These are phyloP conservation scores for Mnemiopsis leidyi DNA, from an alignment of 37 sponge, comb jelly and placozoan genomes.

Conservation along the genomic window DNA sequence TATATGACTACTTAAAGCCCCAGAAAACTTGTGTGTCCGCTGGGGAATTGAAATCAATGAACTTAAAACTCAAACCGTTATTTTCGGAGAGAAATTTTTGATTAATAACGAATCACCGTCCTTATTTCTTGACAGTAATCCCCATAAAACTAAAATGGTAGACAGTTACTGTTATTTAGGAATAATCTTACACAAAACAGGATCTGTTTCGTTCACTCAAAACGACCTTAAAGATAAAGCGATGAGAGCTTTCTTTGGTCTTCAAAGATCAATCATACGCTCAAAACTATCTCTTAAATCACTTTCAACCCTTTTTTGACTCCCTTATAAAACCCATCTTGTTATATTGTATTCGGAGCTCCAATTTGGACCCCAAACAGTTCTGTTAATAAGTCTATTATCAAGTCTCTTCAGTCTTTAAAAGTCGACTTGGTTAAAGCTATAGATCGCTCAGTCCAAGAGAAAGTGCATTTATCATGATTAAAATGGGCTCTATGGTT, in stretches of 20 bases:
- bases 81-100: background rate
- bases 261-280: background rate
- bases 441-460: too few relatives aligned
- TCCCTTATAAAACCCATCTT: too few relatives aligned
- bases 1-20: background rate
- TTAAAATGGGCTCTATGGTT: too few relatives aligned
- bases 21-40: background rate
- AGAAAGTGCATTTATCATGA: too few relatives aligned
- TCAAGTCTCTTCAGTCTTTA: background rate
- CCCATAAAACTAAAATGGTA: background rate
- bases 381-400: too few relatives aligned
- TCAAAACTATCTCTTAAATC: background rate
- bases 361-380: too few relatives aligned
- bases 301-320: too few relatives aligned
- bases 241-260: background rate
- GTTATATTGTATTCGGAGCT: too few relatives aligned
- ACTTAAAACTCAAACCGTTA: too few relatives aligned
- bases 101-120: background rate
- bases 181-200: too few relatives aligned
- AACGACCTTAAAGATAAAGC: background rate
- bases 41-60: background rate
- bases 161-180: background rate
- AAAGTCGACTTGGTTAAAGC: background rate
- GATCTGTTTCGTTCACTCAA: background rate
- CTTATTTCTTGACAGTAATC: background rate